Evolutionary conservation across 2,888 invertebrate genomes (phyloP).

Genomic region (Sinhomidia bicolor): DNA sequence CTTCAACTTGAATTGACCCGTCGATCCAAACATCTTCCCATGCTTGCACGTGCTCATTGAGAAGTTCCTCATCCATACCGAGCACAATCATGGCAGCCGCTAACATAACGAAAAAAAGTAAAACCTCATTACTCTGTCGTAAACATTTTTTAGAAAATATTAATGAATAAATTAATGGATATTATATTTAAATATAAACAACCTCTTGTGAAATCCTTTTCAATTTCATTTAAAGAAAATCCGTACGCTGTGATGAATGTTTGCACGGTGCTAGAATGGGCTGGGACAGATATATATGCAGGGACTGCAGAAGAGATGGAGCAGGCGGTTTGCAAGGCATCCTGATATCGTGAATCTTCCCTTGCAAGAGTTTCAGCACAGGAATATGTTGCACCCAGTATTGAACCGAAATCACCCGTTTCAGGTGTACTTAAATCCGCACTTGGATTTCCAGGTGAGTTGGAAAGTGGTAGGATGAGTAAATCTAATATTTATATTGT

Average conservation of each 20-base stretch:
- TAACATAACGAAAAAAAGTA: background rate
- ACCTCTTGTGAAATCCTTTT: constrained; percentile 73
- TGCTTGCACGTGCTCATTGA: constrained; percentile 61
- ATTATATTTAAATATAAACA: background rate
- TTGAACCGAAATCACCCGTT: constrained; percentile 47
- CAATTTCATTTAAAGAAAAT: constrained; percentile 54
- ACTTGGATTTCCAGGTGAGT: constrained; percentile 55
- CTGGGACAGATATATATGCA: background rate
- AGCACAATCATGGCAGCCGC: constrained; percentile 56
- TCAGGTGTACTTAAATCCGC: constrained; percentile 72
- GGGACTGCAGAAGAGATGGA: constrained; percentile 73
- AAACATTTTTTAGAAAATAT: background rate
- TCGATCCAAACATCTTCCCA: constrained; percentile 79
- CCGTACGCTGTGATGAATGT: constrained; percentile 76
- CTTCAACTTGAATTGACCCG: constrained; percentile 78
- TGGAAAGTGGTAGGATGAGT: background rate
- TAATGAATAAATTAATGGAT: background rate
- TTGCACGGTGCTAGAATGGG: constrained; percentile 41
- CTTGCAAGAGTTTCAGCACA: constrained; percentile 74
- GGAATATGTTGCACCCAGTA: constrained; percentile 54
- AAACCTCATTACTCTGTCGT: background rate
- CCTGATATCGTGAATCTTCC: constrained; percentile 78
- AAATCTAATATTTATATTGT: background rate
- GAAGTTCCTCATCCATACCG: constrained; percentile 67
- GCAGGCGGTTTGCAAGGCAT: constrained; percentile 57